phyloP scores from a whole-genome alignment of 2,888 invertebrate species.

The Magallana nippona region DNA sequence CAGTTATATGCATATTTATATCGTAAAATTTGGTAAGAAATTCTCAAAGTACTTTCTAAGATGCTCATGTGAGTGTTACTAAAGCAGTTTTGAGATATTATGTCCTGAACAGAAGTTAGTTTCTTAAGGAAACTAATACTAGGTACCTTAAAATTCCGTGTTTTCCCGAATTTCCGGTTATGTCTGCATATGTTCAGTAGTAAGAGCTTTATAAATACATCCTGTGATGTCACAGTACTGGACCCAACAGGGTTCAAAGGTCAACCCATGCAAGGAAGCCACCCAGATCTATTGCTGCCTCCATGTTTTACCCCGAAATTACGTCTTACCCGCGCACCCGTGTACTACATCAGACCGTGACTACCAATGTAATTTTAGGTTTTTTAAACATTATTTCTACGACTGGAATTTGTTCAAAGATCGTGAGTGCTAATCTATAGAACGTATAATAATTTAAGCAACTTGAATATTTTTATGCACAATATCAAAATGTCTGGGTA shows the following conservation, averaged over 20 bases:
- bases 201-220: slow-evolving; percentile 16
- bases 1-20: not conserved
- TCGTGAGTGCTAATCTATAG: too few relatives aligned
- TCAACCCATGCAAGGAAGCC: not conserved
- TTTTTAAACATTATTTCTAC: too few relatives aligned
- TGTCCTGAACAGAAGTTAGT: not conserved
- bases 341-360: too few relatives aligned
- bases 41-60: not conserved
- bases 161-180: slow-evolving; percentile 23
- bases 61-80: slow-evolving; percentile 24
- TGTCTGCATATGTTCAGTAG: slow-evolving; percentile 13
- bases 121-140: not conserved
- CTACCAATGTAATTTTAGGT: too few relatives aligned
- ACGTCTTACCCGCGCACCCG: too few relatives aligned
- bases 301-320: not conserved
- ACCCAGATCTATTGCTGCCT: not conserved
- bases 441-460: too few relatives aligned
- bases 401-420: too few relatives aligned
- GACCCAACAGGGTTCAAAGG: not conserved
- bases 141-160: slow-evolving; percentile 18
- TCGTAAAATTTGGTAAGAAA: not conserved
- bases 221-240: slow-evolving; percentile 17
- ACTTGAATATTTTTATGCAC: too few relatives aligned
- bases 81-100: not conserved
- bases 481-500: too few relatives aligned